phyloP scores from a whole-genome alignment of 2,113 vertebrate species.

The Zosterops borbonicus region DNA sequence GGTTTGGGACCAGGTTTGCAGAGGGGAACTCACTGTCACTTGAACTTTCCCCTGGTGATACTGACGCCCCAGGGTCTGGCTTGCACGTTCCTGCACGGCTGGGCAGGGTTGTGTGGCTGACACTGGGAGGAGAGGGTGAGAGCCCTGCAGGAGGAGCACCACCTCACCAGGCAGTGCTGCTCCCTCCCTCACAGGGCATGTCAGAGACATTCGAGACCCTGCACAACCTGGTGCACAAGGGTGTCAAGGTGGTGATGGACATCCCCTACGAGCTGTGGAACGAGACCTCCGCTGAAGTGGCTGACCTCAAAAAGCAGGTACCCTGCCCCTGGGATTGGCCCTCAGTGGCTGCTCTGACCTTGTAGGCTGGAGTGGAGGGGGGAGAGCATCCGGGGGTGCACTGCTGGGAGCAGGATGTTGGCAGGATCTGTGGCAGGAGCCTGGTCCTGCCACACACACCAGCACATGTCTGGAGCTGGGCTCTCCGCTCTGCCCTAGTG shows the following conservation, averaged over 20 bases:
- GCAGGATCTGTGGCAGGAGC: background rate
- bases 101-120: background rate
- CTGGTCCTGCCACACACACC: accelerated
- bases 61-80: background rate
- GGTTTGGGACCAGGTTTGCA: background rate
- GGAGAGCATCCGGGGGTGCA: accelerated
- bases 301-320: conserved; percentile 98
- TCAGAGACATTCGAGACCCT: conserved; percentile 96
- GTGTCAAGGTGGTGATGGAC: conserved; percentile 98
- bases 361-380: background rate
- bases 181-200: conserved; percentile 86
- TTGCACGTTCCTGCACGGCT: accelerated
- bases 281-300: conserved; percentile 94
- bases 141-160: accelerated
- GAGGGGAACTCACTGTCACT: accelerated
- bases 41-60: accelerated
- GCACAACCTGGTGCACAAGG: conserved; percentile 93
- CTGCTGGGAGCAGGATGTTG: accelerated
- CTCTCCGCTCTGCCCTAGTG: conserved; percentile 73
- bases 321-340: accelerated
- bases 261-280: conserved; percentile 98
- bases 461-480: accelerated
- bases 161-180: background rate
- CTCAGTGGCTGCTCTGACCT: accelerated
- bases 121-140: accelerated